A percentile compares a stretch with the other conserved stretches of the same genome.
Conservation (phyloP, 2,113 vertebrate species). For the Ardeotis arabs region DNA sequence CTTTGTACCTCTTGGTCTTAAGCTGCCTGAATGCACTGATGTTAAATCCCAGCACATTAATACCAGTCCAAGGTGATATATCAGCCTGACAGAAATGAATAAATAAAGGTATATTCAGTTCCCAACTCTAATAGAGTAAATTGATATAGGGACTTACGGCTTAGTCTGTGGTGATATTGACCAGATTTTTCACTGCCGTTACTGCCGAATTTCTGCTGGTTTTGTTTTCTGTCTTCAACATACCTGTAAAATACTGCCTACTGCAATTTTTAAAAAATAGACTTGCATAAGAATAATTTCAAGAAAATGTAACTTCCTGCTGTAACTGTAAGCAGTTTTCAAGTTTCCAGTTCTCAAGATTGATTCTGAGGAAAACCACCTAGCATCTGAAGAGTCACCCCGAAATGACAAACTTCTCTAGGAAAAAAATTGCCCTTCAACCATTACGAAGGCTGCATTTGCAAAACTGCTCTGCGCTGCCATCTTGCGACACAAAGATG, state of each 20-base stretch:
- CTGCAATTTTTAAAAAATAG: neutral
- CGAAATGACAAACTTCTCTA: neutral
- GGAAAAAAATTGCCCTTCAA: neutral
- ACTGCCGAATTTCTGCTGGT: neutral
- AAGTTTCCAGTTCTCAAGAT: neutral
- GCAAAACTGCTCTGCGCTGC: neutral
- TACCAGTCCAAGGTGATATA: neutral
- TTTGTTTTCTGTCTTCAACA: neutral
- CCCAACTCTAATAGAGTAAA: neutral
- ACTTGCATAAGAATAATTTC: neutral
- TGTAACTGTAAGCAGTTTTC: neutral
- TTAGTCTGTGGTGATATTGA: neutral
- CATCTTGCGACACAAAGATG: neutral
- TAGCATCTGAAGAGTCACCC: neutral
- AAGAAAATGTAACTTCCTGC: neutral
- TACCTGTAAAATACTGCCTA: neutral
- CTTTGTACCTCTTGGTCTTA: neutral
- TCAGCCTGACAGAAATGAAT: neutral
- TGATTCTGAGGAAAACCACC: neutral
- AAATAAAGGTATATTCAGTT: neutral
- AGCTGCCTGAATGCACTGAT: neutral
- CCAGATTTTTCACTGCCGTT: neutral
- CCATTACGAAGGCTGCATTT: fast-evolving
- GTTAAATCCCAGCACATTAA: neutral
- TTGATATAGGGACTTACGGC: neutral